Conservation (phyloP, 2,113 vertebrate genomes). For the Porphyrio hochstetteri region DNA sequence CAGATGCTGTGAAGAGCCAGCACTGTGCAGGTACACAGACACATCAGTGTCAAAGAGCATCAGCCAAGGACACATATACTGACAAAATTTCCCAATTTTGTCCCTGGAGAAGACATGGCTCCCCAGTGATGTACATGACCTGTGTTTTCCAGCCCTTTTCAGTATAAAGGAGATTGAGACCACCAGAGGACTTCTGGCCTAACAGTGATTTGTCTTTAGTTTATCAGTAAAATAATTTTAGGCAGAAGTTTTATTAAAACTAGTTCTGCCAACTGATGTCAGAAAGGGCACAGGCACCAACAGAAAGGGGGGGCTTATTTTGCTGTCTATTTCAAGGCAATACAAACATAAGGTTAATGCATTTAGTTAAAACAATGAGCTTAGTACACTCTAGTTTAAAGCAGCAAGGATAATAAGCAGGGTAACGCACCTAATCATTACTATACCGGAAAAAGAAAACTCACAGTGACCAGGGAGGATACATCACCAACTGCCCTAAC, state of each 20-base stretch:
- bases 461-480: no score
- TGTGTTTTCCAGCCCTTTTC: neutral
- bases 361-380: no score
- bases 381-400: no score
- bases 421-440: no score
- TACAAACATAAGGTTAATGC: no score
- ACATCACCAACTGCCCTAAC: no score
- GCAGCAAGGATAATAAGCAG: no score
- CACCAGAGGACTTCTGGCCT: neutral
- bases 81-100: neutral
- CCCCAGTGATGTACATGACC: neutral
- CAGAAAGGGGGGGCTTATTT: no score
- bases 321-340: no score
- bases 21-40: neutral
- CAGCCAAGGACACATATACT: neutral
- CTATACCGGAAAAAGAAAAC: no score
- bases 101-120: neutral
- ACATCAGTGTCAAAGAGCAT: neutral
- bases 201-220: neutral
- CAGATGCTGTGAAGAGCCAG: neutral
- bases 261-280: no score
- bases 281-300: no score
- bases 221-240: neutral
- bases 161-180: neutral
- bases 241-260: neutral